Base-by-base conservation (phyloP, 1,140 invertebrate species). In the Philaenus spumarius region DNA sequence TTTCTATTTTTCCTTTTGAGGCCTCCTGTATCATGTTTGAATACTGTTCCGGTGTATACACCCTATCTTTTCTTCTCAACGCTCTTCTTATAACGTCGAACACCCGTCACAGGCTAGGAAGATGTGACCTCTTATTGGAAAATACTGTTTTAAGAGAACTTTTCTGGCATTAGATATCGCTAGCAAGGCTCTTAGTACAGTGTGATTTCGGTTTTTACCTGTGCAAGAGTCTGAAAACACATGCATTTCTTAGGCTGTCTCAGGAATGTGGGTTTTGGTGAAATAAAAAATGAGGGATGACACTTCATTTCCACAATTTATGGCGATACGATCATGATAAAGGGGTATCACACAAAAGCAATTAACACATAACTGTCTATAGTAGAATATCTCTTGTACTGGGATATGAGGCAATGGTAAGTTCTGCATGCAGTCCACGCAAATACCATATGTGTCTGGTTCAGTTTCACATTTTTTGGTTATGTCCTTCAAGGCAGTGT, bases 141-240 rank as follows among this genome's bases (percentile, higher is more conserved):
- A 61, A 40, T 37, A 56, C 26, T 45, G 42, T 45, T 45, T 45
- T 45, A 45, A 17, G 15, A 19, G 42, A 9, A 45, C 15, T 45
- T 45, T 45, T 45, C 42, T 17, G 42, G 7, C 15, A 45, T 45
- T 7, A 7, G 42, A 45, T 45, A 45, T 45, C 15, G 42, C 42
- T 17, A 17, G 7, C 42, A 45, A 45, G 42, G 42, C 42, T 43
- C 39, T 55, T 7, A 55, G 17, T 23, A 55, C 22, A 3, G 63
- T 64, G 39, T 70, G 45, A 40, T 68, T 70, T 23, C 53, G 26
- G 47, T 70, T 66, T 59, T 69, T 65, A 4, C 60, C 65, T 9
- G 61, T 14, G 53, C 66, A 69, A 42, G 43, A 55, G 52, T 70
- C 67, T 47, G 39, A 55, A 45, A 61, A 63, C 1, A 65, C 20